phyloP scores from a whole-genome alignment of 2,113 vertebrate species.

The Tupaia chinensis region DNA sequence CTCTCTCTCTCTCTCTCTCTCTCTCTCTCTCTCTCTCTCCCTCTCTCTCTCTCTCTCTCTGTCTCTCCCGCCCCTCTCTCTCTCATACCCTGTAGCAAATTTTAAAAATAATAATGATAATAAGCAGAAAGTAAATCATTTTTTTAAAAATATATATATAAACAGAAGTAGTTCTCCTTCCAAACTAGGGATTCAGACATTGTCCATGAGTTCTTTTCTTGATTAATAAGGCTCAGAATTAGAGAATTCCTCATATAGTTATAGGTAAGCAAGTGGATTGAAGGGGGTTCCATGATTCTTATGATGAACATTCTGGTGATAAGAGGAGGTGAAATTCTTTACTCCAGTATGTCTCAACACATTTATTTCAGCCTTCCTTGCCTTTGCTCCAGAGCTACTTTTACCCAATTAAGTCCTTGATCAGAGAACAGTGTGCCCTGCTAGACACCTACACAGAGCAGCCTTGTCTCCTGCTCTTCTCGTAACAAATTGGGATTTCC shows the following conservation, averaged over 20 bases:
- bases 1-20: too few relatives aligned
- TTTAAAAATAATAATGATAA: too few relatives aligned
- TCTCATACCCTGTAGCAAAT: too few relatives aligned
- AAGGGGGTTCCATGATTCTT: neutral
- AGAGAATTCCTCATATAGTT: neutral
- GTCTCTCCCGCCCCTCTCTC: too few relatives aligned
- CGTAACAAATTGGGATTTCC: constrained; percentile 8
- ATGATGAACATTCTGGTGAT: neutral
- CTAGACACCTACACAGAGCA: neutral
- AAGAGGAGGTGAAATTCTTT: neutral
- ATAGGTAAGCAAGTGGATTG: neutral
- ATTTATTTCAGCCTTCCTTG: neutral
- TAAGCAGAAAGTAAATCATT: too few relatives aligned
- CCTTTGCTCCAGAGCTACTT: neutral
- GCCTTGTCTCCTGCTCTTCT: neutral
- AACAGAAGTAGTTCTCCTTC: constrained; percentile 44
- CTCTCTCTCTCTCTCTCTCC: too few relatives aligned
- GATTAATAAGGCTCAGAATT: constrained; percentile 17
- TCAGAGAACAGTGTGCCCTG: neutral
- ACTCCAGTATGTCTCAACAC: neutral
- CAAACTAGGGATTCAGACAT: constrained; percentile 14
- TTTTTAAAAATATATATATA: neutral
- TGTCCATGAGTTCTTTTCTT: neutral
- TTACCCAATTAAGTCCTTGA: neutral
- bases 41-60: too few relatives aligned